Evolutionary conservation across 2,888 invertebrate genomes (phyloP).

Genomic region (Rhogogaster chlorosoma): DNA sequence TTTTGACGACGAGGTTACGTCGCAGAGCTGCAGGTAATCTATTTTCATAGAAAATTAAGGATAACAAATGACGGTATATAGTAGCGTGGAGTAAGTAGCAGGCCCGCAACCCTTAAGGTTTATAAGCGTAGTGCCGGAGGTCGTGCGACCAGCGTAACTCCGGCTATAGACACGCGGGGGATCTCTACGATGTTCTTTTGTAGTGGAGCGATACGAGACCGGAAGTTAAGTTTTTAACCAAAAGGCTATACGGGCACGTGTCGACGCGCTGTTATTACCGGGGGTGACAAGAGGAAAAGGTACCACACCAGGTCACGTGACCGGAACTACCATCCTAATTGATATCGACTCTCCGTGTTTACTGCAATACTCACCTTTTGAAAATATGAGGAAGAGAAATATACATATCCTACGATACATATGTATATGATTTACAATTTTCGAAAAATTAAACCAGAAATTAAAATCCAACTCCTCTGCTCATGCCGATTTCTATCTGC

Average conservation of each 20-base stretch:
- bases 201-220: slow-evolving; percentile 50
- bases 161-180: neutral
- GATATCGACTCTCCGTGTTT: slow-evolving; percentile 71
- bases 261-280: slow-evolving; percentile 64
- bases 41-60: slow-evolving; percentile 51
- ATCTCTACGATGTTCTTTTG: slow-evolving; percentile 54
- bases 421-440: neutral
- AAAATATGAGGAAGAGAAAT: too few species aligned
- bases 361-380: neutral
- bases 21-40: slow-evolving; percentile 12
- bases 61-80: slow-evolving; percentile 40
- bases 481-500: neutral
- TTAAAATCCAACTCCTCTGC: neutral
- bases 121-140: slow-evolving; percentile 54
- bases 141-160: slow-evolving; percentile 60
- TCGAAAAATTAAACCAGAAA: neutral
- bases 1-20: neutral
- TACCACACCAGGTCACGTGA: slow-evolving; percentile 69
- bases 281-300: slow-evolving; percentile 62
- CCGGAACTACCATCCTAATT: slow-evolving; percentile 77
- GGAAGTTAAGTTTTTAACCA: slow-evolving; percentile 65
- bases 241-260: slow-evolving; percentile 69
- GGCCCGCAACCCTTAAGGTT: slow-evolving; percentile 59
- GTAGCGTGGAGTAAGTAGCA: neutral
- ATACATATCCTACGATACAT: neutral